Base-by-base conservation (phyloP, 2,113 vertebrate species). In the Dolichallabes microphthalmus region DNA sequence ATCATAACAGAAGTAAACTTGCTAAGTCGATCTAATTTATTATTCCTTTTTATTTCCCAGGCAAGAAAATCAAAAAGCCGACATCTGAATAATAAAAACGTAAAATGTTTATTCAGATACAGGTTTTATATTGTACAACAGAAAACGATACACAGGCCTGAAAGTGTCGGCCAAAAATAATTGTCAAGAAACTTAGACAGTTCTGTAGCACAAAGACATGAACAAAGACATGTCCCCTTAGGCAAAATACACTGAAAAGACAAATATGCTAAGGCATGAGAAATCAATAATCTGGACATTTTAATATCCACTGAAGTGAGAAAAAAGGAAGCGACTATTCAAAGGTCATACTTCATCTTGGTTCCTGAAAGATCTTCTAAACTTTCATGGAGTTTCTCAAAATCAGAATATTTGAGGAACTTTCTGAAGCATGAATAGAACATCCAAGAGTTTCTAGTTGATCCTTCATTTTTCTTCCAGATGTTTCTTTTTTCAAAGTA, bases 81-180 rank as follows among this genome's bases (percentile, higher is more conserved):
- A 20, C 15, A 82, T 78, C 80, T 80, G 45, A 85, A 84, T 89
- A 86, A 88, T 86, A 88, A 89, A 90, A 90, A 88, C 87, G 81
- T 90, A 89, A 91, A 91, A 89, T 85, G 89, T 91, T 91, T 91
- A 91, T 91, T 90, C 81, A 89, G 84, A 89, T 90, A 89, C 87
- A 86, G 68, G 81, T 87, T 87, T 89, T 83, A 88, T 90, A 89
- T 85, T 85, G 86, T 87, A 88, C 89, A 88, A 89, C 86, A 87
- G 87, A 83, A 88, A 88, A 86, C 45, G 63, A 88, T 89, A 91
- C 87, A 90, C 78, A 89, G 88, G 68, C 68, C 85, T 85, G 83
- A 91, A 89, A 66, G 35, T 35, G 50, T 45, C 1, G 32, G 35
- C 35, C 85, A 88, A 86, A 90, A 87, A 89, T 55, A 89, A 88